Conservation (phyloP, 1,140 invertebrate genomes). For the Drosophila aff. region DNA sequence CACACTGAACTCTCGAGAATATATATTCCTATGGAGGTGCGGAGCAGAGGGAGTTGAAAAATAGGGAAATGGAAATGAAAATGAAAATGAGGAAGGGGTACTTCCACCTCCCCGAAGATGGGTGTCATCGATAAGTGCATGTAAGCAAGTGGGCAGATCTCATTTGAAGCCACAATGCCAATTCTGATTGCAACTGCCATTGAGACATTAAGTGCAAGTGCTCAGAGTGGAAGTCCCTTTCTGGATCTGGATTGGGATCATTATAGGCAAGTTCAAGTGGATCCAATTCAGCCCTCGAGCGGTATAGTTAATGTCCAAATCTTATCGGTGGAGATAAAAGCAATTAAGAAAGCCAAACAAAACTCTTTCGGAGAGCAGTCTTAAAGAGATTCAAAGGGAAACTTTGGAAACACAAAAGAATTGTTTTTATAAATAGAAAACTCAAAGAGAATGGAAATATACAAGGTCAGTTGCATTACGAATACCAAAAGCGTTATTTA, state of each 20-base stretch:
- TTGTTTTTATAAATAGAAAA: neutral
- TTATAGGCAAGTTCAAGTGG: slow-evolving; percentile 64
- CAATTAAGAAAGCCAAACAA: slow-evolving; percentile 14
- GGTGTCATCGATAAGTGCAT: slow-evolving; percentile 64
- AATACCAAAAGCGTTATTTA: neutral
- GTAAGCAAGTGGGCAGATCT: slow-evolving; percentile 35
- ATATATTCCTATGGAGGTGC: slow-evolving; percentile 7
- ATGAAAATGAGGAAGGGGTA: slow-evolving; percentile 3
- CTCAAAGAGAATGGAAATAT: neutral
- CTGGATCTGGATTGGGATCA: slow-evolving; percentile 23
- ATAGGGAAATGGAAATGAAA: slow-evolving; percentile 13
- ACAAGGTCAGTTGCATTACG: slow-evolving; percentile 19
- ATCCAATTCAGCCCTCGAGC: slow-evolving; percentile 43
- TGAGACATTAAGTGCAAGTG: slow-evolving; percentile 68
- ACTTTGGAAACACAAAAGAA: neutral
- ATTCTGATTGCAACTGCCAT: slow-evolving; percentile 77
- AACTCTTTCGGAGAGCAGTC: neutral
- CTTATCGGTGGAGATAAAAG: slow-evolving; percentile 29
- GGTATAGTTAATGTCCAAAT: slow-evolving; percentile 4
- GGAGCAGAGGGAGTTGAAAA: neutral
- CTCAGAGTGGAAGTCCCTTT: slow-evolving; percentile 29
- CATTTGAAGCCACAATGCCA: slow-evolving; percentile 62
- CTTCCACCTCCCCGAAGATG: slow-evolving; percentile 14
- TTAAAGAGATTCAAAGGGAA: neutral
- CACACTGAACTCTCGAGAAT: slow-evolving; percentile 48